These are phyloP conservation scores for Labroides dimidiatus DNA, from an alignment of 2,797 vertebrate species.

Conservation along the genomic window DNA sequence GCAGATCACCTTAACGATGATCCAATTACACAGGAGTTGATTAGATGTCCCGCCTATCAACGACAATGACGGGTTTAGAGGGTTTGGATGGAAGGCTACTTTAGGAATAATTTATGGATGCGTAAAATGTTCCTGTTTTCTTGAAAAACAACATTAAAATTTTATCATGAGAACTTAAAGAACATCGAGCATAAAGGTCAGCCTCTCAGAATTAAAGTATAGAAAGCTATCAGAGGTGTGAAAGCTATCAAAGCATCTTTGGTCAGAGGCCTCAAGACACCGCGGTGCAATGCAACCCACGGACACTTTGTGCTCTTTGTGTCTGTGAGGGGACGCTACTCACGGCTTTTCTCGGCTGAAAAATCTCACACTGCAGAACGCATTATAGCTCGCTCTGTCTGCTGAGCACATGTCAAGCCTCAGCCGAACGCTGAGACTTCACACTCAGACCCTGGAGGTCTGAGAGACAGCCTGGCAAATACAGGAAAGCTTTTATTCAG, in stretches of 20 bases:
- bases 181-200: constrained; percentile 16
- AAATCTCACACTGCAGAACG: constrained; percentile 32
- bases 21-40: too few species aligned
- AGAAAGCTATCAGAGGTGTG: constrained; percentile 47
- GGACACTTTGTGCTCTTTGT: constrained; percentile 40
- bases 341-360: constrained; percentile 42
- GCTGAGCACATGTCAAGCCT: constrained; percentile 23
- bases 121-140: too few species aligned
- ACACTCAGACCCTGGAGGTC: constrained; percentile 14
- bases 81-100: too few species aligned
- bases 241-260: constrained; percentile 18
- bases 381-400: constrained; percentile 35
- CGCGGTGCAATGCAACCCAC: constrained; percentile 44
- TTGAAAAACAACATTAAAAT: too few species aligned
- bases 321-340: constrained; percentile 27
- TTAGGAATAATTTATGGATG: too few species aligned
- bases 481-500: not conserved
- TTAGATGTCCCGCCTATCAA: too few species aligned
- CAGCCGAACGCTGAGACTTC: constrained; percentile 16
- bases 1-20: too few species aligned
- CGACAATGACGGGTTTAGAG: too few species aligned
- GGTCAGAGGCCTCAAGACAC: constrained; percentile 39
- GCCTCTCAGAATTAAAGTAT: not conserved
- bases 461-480: constrained; percentile 14
- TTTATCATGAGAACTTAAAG: constrained; percentile 1